Percentiles rank a stretch among this genome's conserved stretches.
These are phyloP conservation scores for Paraescarpia echinospica DNA, from an alignment of 1,140 invertebrate species.

Conservation along the genomic window DNA sequence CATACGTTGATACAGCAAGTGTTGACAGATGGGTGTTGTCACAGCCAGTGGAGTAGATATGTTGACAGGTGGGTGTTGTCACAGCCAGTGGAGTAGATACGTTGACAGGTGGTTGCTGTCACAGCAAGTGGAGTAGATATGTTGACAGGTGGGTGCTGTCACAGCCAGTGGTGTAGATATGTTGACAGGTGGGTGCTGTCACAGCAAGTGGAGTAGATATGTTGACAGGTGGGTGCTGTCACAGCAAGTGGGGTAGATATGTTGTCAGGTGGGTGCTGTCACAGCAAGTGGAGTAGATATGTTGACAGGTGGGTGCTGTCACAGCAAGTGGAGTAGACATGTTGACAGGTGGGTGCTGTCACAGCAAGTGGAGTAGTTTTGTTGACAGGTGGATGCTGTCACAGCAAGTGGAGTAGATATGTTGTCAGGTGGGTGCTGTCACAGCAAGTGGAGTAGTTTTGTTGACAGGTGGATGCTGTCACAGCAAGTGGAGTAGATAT, in stretches of 20 bases:
- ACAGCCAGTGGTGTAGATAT: not conserved
- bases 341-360: no score
- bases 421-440: no score
- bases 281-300: not conserved
- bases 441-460: no score
- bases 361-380: no score
- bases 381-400: no score
- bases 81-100: not conserved
- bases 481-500: no score
- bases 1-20: no score
- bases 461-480: no score
- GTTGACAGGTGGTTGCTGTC: not conserved
- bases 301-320: not conserved
- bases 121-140: slow-evolving; percentile 68
- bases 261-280: not conserved
- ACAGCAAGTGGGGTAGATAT: not conserved
- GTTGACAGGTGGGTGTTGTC: not conserved
- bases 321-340: not conserved
- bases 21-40: no score
- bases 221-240: not conserved
- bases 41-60: not conserved
- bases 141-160: slow-evolving; percentile 77
- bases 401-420: no score
- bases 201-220: not conserved
- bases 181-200: not conserved